Conservation (phyloP, 2,797 vertebrate species). For the Melanogrammus aeglefinus region DNA sequence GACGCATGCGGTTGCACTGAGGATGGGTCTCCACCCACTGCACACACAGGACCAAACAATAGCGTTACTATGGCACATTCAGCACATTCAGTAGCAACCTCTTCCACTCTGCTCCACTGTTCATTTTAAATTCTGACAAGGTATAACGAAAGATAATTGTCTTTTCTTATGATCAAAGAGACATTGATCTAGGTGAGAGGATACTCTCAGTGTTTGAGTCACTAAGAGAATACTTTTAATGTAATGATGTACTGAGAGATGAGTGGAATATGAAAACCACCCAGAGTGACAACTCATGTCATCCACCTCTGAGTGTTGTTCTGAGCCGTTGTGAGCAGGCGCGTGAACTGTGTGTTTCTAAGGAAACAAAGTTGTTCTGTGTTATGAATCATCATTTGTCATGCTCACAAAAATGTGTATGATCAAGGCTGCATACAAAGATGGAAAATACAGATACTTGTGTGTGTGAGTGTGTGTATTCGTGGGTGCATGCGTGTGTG, state of each 20-base stretch:
- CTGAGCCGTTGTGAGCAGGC: too few species aligned
- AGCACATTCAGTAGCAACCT: neutral
- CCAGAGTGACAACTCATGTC: constrained; percentile 17
- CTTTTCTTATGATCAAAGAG: neutral
- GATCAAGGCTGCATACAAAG: neutral
- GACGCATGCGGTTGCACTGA: constrained; percentile 72
- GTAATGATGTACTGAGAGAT: constrained; percentile 20
- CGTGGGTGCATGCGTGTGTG: too few species aligned
- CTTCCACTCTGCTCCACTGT: too few species aligned
- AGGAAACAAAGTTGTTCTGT: neutral
- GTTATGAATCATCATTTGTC: neutral
- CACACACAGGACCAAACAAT: constrained; percentile 10
- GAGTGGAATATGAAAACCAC: constrained; percentile 33
- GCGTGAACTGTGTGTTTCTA: too few species aligned
- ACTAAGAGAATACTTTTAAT: constrained; percentile 24
- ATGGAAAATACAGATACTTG: neutral
- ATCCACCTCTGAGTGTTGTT: too few species aligned
- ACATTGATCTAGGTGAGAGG: neutral
- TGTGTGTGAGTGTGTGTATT: too few species aligned
- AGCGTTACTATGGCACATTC: neutral
- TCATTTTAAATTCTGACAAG: neutral
- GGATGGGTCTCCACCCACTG: constrained; percentile 86
- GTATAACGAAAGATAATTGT: neutral
- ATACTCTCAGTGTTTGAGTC: constrained; percentile 29
- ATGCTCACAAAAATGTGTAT: neutral